Evolutionary conservation across 1,140 invertebrate genomes (phyloP), one percentile per base, ranked within the genome.

Genomic region (Leptinotarsa undecemlineata): DNA sequence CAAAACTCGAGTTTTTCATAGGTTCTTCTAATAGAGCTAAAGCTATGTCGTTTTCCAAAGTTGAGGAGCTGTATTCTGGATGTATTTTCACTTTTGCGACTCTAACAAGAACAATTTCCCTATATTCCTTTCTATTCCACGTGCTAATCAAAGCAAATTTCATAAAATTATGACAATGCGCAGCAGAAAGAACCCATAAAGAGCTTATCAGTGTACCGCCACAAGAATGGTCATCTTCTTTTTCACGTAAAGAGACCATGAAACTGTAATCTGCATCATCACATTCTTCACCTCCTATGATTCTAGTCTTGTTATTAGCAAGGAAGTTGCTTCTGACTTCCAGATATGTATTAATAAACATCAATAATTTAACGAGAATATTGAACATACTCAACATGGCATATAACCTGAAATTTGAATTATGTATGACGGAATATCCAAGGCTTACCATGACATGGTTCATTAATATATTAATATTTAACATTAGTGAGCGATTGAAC

Each of bases 41-140:
- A 20, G 73, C 73, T 14, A 77, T 73, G 69, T 77, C 76, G 21
- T 74, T 51, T 6, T 15, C 20, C 13, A 64, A 62, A 23, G 3
- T 68, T 15, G 23, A 15, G n/a, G n/a, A 6, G 11, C 42, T 66
- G 60, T 11, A 74, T 1, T 68, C 4, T n/a, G n/a, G 17, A 73
- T 77, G 73, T 47, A 26, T 57, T 19, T 61, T n/a, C 17, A 61
- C 17, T 20, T 20, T 6, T 61, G 5, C 15, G 17, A 61, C 20
- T 14, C 17, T 20, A 61, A 20, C 60, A 17, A n/a, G 20, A 14
- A 20, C 17, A 61, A n/a, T 6, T n/a, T 61, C 17, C 15, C 17
- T 19, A n/a, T 61, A n/a, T 20, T 19, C 17, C 5, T n/a, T 61
- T 13, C 17, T 19, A 61, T 11, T 61, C 11, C 60, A 3, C 2